Evolutionary conservation across 2,113 vertebrate species (phyloP).

Genomic region (Zapornia atra): DNA sequence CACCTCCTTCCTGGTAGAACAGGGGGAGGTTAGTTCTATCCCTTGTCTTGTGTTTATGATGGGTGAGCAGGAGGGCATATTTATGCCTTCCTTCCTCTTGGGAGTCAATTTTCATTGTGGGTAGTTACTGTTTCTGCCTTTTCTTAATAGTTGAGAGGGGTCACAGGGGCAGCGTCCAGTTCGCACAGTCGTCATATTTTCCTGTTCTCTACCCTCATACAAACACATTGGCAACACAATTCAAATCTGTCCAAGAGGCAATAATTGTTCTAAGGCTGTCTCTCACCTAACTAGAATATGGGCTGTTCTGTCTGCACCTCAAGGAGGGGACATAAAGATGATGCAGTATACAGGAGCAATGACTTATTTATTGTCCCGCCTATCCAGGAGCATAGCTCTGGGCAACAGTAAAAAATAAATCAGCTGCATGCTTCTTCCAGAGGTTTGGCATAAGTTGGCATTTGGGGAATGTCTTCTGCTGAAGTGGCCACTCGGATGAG

Average conservation of each 20-base stretch:
- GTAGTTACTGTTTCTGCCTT: neutral
- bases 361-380: slow-evolving; percentile 47
- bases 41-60: neutral
- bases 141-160: neutral
- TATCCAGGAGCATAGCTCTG: slow-evolving; percentile 53
- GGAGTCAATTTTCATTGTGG: neutral
- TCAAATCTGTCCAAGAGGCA: slow-evolving; percentile 70
- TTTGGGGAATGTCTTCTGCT: slow-evolving; percentile 66
- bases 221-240: neutral
- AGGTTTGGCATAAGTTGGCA: slow-evolving; percentile 50
- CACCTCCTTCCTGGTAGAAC: neutral
- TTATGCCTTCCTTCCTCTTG: neutral
- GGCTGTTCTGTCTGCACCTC: slow-evolving; percentile 63
- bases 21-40: neutral
- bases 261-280: slow-evolving; percentile 27
- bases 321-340: slow-evolving; percentile 33
- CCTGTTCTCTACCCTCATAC: neutral
- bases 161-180: neutral
- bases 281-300: slow-evolving; percentile 65
- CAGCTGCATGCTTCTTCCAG: slow-evolving; percentile 51
- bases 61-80: neutral
- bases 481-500: slow-evolving; percentile 13
- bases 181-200: neutral
- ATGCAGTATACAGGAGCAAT: slow-evolving; percentile 55
- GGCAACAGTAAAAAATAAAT: slow-evolving; percentile 16